A percentile compares a stretch with the other conserved stretches of the same genome.
phyloP scores from a whole-genome alignment of 2,888 invertebrate genomes.

The Adineta ricciae region DNA sequence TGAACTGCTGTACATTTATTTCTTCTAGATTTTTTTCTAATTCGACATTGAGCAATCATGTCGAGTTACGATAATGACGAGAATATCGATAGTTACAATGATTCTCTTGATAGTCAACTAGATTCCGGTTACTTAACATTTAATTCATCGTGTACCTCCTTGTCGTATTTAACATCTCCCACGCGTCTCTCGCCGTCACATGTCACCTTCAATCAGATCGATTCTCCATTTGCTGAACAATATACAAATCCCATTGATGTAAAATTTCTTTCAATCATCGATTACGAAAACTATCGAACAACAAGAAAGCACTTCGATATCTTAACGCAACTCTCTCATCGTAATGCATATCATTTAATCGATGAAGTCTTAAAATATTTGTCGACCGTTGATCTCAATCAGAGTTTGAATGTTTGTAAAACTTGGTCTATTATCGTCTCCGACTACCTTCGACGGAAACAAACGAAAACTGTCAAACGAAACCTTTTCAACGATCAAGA shows the following conservation, averaged over 20 bases:
- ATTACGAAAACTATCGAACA: not conserved
- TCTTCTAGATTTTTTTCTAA: too few relatives aligned
- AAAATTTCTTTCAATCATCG: not conserved
- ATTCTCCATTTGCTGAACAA: not conserved
- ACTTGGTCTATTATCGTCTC: not conserved
- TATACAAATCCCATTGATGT: not conserved
- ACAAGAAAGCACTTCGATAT: not conserved
- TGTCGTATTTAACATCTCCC: not conserved
- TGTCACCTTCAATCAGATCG: not conserved
- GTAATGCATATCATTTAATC: not conserved
- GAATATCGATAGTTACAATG: not conserved
- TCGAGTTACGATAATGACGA: not conserved
- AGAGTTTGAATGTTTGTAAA: not conserved
- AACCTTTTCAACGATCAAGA: not conserved
- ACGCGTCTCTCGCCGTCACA: not conserved
- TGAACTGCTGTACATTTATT: too few relatives aligned
- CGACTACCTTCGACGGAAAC: not conserved
- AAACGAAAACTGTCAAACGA: not conserved
- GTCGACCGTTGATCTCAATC: not conserved
- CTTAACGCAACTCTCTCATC: not conserved
- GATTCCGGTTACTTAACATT: not conserved
- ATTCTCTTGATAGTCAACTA: not conserved
- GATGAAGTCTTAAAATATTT: not conserved
- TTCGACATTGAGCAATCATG: not conserved
- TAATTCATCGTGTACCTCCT: too few relatives aligned